These are phyloP conservation scores for Harpagoxenus sublaevis DNA, from an alignment of 2,888 invertebrate species.

Conservation along the genomic window DNA sequence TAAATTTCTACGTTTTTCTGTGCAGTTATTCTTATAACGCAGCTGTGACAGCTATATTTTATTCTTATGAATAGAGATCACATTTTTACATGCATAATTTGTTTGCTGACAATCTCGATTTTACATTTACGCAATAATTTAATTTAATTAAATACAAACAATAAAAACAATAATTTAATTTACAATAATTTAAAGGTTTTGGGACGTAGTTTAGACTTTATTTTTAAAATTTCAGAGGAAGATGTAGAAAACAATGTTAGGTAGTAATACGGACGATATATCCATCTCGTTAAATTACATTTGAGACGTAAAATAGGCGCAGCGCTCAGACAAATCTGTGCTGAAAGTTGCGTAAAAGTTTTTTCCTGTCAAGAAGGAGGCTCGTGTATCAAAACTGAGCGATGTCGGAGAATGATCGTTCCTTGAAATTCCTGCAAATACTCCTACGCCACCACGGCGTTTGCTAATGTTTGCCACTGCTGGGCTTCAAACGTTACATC, in stretches of 20 bases:
- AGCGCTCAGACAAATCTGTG: neutral
- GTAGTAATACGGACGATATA: neutral
- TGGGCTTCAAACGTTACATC: constrained; percentile 13
- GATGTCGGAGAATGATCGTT: constrained; percentile 2
- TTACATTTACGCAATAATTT: neutral
- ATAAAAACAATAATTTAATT: too few relatives aligned
- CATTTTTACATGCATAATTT: neutral
- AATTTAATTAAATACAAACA: too few relatives aligned
- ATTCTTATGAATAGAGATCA: neutral
- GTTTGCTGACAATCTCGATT: neutral
- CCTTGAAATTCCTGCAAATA: constrained; percentile 14
- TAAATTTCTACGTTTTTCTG: neutral
- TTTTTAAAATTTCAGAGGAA: neutral
- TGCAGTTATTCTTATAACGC: neutral
- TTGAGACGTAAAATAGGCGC: neutral
- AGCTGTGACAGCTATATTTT: neutral
- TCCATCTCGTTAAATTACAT: neutral
- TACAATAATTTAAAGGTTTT: neutral
- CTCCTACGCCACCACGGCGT: neutral
- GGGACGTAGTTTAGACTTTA: neutral
- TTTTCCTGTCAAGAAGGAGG: neutral
- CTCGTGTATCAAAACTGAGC: neutral
- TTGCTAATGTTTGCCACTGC: constrained; percentile 41
- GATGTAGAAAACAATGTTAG: neutral
- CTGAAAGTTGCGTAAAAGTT: constrained; percentile 10